Conservation (phyloP, 2,113 vertebrate genomes). For the Nyctereutes procyonoides region DNA sequence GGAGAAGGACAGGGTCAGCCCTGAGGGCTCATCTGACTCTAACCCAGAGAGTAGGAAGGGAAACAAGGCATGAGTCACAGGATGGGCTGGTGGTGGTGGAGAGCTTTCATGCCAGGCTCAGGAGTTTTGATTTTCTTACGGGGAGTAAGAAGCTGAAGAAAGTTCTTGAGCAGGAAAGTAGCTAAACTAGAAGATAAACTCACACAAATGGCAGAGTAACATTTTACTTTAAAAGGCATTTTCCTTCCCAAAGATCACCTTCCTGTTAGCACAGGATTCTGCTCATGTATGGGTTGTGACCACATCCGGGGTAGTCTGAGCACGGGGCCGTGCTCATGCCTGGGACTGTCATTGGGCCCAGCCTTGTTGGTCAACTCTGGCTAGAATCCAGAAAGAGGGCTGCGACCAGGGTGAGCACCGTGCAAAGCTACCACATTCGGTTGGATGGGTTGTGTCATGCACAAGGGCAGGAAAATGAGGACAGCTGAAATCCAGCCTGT, state of each 20-base stretch:
- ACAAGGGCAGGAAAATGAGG: neutral
- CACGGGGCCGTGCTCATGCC: neutral
- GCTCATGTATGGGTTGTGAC: neutral
- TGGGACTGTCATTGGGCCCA: neutral
- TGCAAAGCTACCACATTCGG: accelerated
- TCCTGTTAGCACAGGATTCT: neutral
- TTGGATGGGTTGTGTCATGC: neutral
- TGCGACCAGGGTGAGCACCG: no score
- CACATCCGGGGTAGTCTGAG: neutral
- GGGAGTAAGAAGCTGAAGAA: neutral
- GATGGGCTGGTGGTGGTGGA: no score
- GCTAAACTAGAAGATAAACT: neutral
- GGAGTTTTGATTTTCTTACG: neutral
- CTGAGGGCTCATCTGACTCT: neutral
- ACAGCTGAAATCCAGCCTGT: neutral
- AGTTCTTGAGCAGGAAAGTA: neutral
- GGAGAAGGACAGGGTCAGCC: neutral
- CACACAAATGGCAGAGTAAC: neutral
- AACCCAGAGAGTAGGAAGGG: neutral
- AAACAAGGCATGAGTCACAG: neutral
- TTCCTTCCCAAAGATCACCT: neutral
- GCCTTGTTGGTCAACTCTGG: neutral
- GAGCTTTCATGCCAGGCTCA: neutral
- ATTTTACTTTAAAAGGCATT: neutral
- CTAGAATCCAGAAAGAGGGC: neutral